Percentiles rank a stretch among this genome's conserved stretches.
phyloP scores from a whole-genome alignment of 2,888 invertebrate genomes.

The Cephus pulcher region DNA sequence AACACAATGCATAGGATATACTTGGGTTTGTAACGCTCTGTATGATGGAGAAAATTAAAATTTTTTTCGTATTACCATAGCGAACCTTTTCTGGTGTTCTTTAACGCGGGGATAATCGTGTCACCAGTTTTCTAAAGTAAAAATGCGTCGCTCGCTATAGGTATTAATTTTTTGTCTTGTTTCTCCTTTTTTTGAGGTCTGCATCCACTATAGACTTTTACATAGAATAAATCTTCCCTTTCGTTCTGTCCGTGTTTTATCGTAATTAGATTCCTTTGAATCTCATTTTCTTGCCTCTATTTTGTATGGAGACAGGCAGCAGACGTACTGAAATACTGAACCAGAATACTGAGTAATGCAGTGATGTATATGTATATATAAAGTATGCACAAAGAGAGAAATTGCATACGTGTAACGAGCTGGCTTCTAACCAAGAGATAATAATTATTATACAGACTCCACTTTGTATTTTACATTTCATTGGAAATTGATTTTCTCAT shows the following conservation, averaged over 20 bases:
- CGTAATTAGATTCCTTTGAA: not conserved
- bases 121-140: not conserved
- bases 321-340: not conserved
- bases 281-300: not conserved
- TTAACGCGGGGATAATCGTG: not conserved
- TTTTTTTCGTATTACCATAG: not conserved
- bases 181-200: not conserved
- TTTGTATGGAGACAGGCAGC: not conserved
- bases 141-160: not conserved
- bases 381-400: not conserved
- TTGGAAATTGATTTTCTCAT: not conserved
- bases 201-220: not conserved
- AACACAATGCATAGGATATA: not conserved
- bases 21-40: not conserved
- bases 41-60: not conserved
- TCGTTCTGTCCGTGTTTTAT: not conserved
- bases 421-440: not conserved
- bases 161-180: not conserved
- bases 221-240: not conserved
- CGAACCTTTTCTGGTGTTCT: not conserved
- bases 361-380: not conserved
- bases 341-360: not conserved
- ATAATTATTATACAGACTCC: not conserved
- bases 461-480: not conserved
- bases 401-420: not conserved